Evolutionary conservation across 2,888 invertebrate genomes (phyloP).

Genomic region (Drosophila merina): DNA sequence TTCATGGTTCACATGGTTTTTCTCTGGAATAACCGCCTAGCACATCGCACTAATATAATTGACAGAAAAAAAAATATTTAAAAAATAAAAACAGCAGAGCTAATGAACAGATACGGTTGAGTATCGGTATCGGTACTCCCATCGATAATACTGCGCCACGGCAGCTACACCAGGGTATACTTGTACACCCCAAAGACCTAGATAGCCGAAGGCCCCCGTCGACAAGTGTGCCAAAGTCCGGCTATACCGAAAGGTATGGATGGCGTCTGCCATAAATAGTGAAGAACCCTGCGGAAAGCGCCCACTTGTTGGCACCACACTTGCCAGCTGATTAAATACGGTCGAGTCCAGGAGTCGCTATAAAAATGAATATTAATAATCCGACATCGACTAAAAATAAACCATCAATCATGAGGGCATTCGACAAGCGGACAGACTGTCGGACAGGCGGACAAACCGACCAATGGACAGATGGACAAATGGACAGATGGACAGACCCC

Average conservation of each 20-base stretch:
- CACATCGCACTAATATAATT: constrained; percentile 16
- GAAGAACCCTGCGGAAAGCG: constrained; percentile 22
- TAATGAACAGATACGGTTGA: constrained; percentile 1
- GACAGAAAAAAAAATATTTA: not conserved
- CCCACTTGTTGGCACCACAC: constrained; percentile 6
- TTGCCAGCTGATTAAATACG: constrained; percentile 54
- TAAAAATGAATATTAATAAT: constrained; percentile 67
- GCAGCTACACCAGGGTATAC: constrained; percentile 2
- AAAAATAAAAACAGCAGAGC: not conserved
- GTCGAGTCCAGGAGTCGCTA: constrained; percentile 38
- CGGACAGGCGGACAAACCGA: not conserved
- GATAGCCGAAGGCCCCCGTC: constrained; percentile 22
- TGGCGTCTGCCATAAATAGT: constrained; percentile 42
- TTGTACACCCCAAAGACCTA: constrained; percentile 6
- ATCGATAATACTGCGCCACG: constrained; percentile 22
- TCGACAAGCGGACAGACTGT: constrained; percentile 30
- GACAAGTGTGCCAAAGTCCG: constrained; percentile 61
- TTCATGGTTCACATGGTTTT: constrained; percentile 25
- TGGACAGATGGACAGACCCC: not conserved
- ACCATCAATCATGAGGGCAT: constrained; percentile 67
- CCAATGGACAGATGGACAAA: not conserved
- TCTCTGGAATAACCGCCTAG: constrained; percentile 8
- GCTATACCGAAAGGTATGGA: constrained; percentile 1
- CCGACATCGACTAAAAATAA: constrained; percentile 70
- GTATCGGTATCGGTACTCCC: constrained; percentile 4